These are phyloP conservation scores for Leptosomus discolor DNA, from an alignment of 2,113 vertebrate genomes.

Conservation along the genomic window DNA sequence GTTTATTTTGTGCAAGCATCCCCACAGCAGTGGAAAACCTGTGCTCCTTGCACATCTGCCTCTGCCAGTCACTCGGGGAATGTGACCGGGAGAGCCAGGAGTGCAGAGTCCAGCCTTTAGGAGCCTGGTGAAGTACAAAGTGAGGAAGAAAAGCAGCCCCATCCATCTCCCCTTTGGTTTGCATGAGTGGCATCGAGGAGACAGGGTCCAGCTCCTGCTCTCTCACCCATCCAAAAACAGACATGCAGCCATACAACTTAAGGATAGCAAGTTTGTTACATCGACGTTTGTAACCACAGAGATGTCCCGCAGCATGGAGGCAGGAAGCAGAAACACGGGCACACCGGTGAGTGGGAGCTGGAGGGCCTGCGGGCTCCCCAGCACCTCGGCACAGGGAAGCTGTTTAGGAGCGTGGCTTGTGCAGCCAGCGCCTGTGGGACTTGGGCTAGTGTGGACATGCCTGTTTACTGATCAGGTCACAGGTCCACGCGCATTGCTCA, in stretches of 20 bases:
- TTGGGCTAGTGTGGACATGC: neutral
- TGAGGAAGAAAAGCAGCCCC: neutral
- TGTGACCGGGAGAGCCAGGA: neutral
- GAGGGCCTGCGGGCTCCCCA: neutral
- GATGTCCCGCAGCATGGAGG: neutral
- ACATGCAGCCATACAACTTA: accelerated
- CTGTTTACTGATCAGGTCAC: neutral
- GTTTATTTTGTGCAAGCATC: neutral
- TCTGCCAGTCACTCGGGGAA: neutral
- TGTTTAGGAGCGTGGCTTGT: neutral
- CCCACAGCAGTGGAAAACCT: neutral
- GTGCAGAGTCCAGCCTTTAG: neutral
- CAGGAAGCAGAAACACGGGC: neutral
- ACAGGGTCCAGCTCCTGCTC: neutral
- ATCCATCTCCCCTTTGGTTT: neutral
- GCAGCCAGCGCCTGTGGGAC: accelerated
- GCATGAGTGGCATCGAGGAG: accelerated
- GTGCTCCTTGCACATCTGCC: neutral
- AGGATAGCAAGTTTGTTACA: neutral
- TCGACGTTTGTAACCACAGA: neutral
- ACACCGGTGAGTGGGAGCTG: accelerated
- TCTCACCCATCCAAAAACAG: neutral
- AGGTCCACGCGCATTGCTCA: neutral
- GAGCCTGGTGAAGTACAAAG: neutral
- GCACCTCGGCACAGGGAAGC: neutral